A percentile compares a stretch with the other conserved stretches of the same genome.
Conservation (phyloP, 2,888 invertebrate species). For the Cremastinae sp. region DNA sequence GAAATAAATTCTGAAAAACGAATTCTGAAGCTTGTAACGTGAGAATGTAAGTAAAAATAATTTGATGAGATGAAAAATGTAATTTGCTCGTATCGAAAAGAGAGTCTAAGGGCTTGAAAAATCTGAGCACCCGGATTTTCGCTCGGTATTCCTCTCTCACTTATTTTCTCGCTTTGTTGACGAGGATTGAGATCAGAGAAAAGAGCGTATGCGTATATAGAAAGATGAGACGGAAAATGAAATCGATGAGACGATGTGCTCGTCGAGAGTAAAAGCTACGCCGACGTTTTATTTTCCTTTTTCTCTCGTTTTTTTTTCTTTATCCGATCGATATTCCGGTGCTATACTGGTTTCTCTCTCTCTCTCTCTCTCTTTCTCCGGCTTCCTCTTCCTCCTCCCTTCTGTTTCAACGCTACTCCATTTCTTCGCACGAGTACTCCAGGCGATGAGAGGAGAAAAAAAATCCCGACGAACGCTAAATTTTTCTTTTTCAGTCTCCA, state of each 20-base stretch:
- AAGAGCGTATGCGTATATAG: not conserved
- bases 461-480: no score
- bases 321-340: conserved; percentile 26
- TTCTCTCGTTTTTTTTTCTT: not conserved
- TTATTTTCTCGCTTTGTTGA: not conserved
- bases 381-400: not conserved
- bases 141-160: not conserved
- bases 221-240: conserved; percentile 2
- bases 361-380: not conserved
- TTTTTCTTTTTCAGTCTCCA: no score
- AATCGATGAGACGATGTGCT: conserved; percentile 50
- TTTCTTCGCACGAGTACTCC: not conserved
- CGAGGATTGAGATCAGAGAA: conserved; percentile 25
- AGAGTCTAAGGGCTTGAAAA: not conserved
- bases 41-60: not conserved
- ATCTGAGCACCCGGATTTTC: not conserved
- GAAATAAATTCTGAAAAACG: no score
- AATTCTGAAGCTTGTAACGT: not conserved
- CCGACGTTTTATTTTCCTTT: conserved; percentile 33
- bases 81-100: not conserved
- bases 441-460: no score
- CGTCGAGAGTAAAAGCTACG: conserved; percentile 50
- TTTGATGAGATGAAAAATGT: not conserved
- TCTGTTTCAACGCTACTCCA: not conserved
- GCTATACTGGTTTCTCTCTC: conserved; percentile 25